Evolutionary conservation across 2,888 invertebrate genomes (phyloP).

Genomic region (Erpobdella octoculata): DNA sequence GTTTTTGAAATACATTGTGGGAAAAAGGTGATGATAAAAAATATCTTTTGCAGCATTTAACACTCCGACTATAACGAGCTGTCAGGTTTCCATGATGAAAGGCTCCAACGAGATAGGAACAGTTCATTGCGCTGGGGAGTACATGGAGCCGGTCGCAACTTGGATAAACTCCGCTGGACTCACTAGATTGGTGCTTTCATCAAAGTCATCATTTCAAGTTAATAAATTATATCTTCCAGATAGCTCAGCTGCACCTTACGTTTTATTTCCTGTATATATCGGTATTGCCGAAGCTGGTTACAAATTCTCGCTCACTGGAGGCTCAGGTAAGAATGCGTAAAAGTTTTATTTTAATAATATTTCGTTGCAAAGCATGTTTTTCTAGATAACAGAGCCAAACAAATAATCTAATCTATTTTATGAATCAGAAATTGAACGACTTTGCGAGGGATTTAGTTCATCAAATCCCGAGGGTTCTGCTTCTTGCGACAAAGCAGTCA

Average conservation of each 20-base stretch:
- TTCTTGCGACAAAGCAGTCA: too few relatives aligned
- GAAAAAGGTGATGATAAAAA: background rate
- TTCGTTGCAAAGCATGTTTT: too few relatives aligned
- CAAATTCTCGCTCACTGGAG: background rate
- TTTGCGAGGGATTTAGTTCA: too few relatives aligned
- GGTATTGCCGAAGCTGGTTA: background rate
- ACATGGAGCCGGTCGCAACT: background rate
- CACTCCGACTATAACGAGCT: background rate
- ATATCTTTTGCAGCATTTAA: background rate
- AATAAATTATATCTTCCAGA: background rate
- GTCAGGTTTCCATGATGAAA: background rate
- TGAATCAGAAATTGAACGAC: too few relatives aligned
- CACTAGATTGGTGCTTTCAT: background rate
- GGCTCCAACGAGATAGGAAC: background rate
- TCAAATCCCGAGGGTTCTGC: too few relatives aligned
- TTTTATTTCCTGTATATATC: background rate
- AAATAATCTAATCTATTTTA: too few relatives aligned
- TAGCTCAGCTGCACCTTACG: background rate
- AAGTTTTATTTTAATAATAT: too few relatives aligned
- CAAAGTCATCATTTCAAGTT: background rate
- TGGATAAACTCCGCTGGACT: conserved; percentile 7
- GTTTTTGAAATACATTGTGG: too few relatives aligned
- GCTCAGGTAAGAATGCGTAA: background rate
- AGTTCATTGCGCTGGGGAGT: background rate
- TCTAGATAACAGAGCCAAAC: too few relatives aligned